Percentiles rank a stretch among this genome's conserved stretches.
These are phyloP conservation scores for Popillia japonica DNA, from an alignment of 1,140 invertebrate species.

Conservation along the genomic window DNA sequence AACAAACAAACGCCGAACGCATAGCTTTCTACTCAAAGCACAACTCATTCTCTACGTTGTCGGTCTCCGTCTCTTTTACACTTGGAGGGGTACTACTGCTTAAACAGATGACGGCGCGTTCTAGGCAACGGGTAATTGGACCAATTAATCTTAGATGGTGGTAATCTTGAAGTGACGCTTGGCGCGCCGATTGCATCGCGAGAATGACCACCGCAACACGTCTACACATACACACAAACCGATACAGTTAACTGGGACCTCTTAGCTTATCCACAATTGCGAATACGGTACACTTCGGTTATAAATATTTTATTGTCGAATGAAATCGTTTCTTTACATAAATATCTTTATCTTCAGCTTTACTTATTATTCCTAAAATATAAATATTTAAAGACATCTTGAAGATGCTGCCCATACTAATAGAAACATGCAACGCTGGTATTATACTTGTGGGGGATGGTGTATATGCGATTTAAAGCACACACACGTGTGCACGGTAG, in stretches of 20 bases:
- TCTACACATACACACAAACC: background rate
- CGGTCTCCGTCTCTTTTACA: background rate
- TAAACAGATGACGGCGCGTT: slow-evolving; percentile 3
- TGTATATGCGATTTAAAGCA: background rate
- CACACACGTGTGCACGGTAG: background rate
- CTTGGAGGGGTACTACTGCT: background rate
- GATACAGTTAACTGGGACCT: background rate
- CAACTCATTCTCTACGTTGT: background rate
- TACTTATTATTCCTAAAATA: no score
- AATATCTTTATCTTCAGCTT: no score
- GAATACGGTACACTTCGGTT: no score
- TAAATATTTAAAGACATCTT: no score
- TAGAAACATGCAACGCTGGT: no score
- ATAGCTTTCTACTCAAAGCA: background rate
- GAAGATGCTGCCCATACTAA: no score
- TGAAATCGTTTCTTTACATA: no score
- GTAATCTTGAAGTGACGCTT: slow-evolving; percentile 37
- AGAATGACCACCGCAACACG: slow-evolving; percentile 20
- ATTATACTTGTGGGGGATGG: no score
- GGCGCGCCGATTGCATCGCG: slow-evolving; percentile 26
- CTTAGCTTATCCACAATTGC: no score
- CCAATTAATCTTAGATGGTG: slow-evolving; percentile 35
- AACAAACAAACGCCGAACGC: background rate
- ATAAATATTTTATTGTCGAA: no score
- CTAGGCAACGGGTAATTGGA: slow-evolving; percentile 34